Evolutionary conservation across 2,113 vertebrate species (phyloP).

Genomic region (Lophius piscatorius): DNA sequence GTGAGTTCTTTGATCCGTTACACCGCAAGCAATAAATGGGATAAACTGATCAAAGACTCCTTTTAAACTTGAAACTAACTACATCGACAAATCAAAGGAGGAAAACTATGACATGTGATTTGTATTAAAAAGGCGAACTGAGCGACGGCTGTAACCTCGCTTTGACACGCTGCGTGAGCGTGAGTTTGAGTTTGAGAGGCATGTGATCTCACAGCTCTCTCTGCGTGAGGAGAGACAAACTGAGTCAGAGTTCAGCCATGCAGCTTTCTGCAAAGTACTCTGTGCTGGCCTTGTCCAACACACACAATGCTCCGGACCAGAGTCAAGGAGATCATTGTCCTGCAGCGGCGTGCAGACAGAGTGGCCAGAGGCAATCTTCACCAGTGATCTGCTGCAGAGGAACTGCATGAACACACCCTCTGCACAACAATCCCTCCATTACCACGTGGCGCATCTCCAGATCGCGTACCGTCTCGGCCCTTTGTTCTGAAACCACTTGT

Average conservation of each 20-base stretch:
- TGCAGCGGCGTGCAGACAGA: slow-evolving; percentile 32
- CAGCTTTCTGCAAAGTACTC: slow-evolving; percentile 29
- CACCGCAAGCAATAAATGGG: not conserved
- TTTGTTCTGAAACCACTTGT: slow-evolving; percentile 22
- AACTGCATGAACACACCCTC: slow-evolving; percentile 6
- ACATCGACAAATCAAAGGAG: not conserved
- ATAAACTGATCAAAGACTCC: no score
- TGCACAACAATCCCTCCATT: slow-evolving; percentile 22
- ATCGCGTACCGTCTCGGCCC: slow-evolving; percentile 5
- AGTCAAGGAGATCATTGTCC: slow-evolving; percentile 70
- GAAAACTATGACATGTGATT: slow-evolving; percentile 23
- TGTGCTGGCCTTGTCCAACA: slow-evolving; percentile 39
- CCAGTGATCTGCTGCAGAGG: slow-evolving; percentile 52
- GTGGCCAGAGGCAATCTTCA: slow-evolving; percentile 60
- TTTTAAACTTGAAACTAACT: not conserved
- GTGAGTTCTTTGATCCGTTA: no score
- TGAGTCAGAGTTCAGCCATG: slow-evolving; percentile 61
- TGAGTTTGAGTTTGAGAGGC: slow-evolving; percentile 32
- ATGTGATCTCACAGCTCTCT: slow-evolving; percentile 57
- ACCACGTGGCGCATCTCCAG: slow-evolving; percentile 18
- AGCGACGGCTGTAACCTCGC: slow-evolving; percentile 33
- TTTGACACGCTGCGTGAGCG: slow-evolving; percentile 28
- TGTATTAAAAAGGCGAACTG: slow-evolving; percentile 33
- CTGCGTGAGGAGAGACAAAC: slow-evolving; percentile 60
- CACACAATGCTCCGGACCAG: no score